phyloP scores from a whole-genome alignment of 2,888 invertebrate species.

The Stenolophus ochropezus region DNA sequence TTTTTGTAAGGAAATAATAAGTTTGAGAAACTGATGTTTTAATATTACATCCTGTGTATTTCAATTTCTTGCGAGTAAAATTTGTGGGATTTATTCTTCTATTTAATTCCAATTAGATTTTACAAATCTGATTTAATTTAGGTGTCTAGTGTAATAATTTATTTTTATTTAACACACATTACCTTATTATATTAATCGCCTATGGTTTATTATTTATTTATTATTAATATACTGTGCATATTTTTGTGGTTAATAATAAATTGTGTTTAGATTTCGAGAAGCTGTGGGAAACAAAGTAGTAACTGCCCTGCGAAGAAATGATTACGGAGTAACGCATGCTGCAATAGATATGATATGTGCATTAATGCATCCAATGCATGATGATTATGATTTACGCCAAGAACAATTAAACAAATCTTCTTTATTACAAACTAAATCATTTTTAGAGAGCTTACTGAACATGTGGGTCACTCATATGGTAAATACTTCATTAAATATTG shows the following conservation, averaged over 20 bases:
- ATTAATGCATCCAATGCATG: constrained; percentile 98
- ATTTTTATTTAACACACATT: too few relatives aligned
- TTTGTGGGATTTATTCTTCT: too few relatives aligned
- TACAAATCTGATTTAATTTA: too few relatives aligned
- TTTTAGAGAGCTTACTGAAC: constrained; percentile 93
- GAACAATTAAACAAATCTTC: constrained; percentile 99
- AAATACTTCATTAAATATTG: constrained; percentile 68
- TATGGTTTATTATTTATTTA: too few relatives aligned
- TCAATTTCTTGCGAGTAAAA: too few relatives aligned
- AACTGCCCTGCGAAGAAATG: constrained; percentile 89
- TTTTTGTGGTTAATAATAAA: constrained; percentile 7
- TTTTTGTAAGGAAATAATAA: too few relatives aligned
- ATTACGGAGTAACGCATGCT: constrained; percentile 94
- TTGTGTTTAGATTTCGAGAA: constrained; percentile 87
- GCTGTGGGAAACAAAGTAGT: constrained; percentile 95
- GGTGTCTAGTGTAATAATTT: too few relatives aligned
- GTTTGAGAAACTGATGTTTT: too few relatives aligned
- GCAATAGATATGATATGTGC: constrained; percentile 98
- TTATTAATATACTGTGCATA: too few relatives aligned
- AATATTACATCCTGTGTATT: too few relatives aligned
- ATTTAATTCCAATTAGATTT: too few relatives aligned
- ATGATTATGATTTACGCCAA: constrained; percentile 96
- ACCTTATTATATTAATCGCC: too few relatives aligned
- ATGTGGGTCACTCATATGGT: constrained; percentile 98
- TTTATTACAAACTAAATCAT: constrained; percentile 91